Evolutionary conservation across 2,888 invertebrate genomes (phyloP).

Genomic region (Leptinotarsa juncta): DNA sequence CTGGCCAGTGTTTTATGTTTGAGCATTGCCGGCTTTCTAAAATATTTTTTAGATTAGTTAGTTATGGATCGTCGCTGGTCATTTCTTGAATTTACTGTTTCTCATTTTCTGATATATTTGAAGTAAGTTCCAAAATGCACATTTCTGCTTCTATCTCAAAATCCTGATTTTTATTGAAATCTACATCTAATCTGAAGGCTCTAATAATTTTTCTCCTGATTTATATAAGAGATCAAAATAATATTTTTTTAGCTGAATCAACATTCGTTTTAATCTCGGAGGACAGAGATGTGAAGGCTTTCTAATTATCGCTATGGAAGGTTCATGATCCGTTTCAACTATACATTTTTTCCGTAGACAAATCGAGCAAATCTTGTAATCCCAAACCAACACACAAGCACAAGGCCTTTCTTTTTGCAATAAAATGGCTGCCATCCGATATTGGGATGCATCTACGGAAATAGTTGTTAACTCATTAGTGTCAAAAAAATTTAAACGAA

Average conservation of each 20-base stretch:
- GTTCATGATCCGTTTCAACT: slow-evolving; percentile 3
- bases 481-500: too few relatives aligned
- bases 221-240: background rate
- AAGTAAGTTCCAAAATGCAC: background rate
- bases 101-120: background rate
- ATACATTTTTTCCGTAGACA: background rate
- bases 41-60: too few relatives aligned
- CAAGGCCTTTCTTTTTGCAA: too few relatives aligned
- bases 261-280: background rate
- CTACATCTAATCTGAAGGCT: background rate
- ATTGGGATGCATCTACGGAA: too few relatives aligned
- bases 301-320: background rate
- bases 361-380: background rate
- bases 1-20: too few relatives aligned
- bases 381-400: slow-evolving; percentile 54
- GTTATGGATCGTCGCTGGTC: too few relatives aligned
- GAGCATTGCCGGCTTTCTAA: too few relatives aligned
- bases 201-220: background rate
- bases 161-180: background rate
- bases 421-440: too few relatives aligned
- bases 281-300: background rate
- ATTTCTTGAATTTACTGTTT: too few relatives aligned
- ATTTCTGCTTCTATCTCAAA: background rate
- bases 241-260: background rate
- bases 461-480: too few relatives aligned